Evolutionary conservation across 2,888 invertebrate species (phyloP).

Genomic region (Lamproptera curius): DNA sequence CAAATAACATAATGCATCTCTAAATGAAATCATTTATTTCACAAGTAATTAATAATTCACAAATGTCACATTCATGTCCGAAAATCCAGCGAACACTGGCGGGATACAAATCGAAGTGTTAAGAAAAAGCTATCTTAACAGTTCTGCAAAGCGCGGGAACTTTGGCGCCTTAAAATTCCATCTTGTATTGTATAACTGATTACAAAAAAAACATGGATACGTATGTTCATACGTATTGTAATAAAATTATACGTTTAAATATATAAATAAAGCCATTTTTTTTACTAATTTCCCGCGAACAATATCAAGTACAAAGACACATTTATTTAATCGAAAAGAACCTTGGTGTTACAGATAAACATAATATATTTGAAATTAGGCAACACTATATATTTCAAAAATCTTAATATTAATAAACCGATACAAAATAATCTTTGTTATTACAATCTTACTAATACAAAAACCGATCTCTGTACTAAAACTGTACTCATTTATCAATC

Average conservation of each 20-base stretch:
- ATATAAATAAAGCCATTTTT: too few species aligned
- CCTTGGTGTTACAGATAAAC: conserved; percentile 21
- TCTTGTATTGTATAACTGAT: too few species aligned
- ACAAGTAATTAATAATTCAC: conserved; percentile 53
- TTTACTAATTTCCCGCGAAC: too few species aligned
- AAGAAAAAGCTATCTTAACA: conserved; percentile 2
- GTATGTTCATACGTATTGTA: too few species aligned
- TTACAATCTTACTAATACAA: conserved; percentile 3
- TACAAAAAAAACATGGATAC: too few species aligned
- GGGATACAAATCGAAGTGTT: conserved; percentile 4
- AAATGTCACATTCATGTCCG: conserved; percentile 54
- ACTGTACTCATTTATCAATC: conserved; percentile 15
- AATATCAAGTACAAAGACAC: too few species aligned
- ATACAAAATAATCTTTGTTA: conserved; percentile 13
- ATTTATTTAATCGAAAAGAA: neutral
- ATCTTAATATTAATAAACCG: conserved; percentile 7
- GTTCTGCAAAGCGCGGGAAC: too few species aligned
- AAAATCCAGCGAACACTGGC: conserved; percentile 18
- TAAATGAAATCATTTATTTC: conserved; percentile 57
- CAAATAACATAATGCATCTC: conserved; percentile 11
- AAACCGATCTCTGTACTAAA: conserved; percentile 18
- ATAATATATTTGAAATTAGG: conserved; percentile 5
- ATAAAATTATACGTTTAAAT: too few species aligned
- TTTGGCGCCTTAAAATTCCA: too few species aligned
- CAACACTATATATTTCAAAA: conserved; percentile 7